A percentile compares a stretch with the other conserved stretches of the same genome.
phyloP scores from a whole-genome alignment of 2,888 invertebrate genomes.

The Zaprionus lineosus region DNA sequence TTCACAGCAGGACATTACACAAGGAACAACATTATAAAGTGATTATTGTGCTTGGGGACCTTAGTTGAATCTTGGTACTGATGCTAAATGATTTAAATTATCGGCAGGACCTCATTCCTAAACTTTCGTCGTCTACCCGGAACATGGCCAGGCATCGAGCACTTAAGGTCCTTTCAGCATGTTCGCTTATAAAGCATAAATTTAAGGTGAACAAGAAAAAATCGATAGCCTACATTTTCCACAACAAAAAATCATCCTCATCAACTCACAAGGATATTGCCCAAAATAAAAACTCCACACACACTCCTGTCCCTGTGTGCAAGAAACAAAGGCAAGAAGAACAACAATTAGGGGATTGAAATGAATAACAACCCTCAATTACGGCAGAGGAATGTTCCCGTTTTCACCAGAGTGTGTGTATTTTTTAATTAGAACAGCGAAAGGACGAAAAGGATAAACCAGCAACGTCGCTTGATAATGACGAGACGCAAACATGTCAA shows the following conservation, averaged over 20 bases:
- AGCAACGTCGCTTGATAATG: constrained; percentile 11
- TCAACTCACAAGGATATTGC: constrained; percentile 35
- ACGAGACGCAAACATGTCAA: constrained; percentile 42
- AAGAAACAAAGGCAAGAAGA: constrained; percentile 58
- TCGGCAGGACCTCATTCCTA: not conserved
- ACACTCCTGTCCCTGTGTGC: not conserved
- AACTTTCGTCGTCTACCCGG: not conserved
- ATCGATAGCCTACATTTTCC: constrained; percentile 71
- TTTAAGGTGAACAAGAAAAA: constrained; percentile 59
- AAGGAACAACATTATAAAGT: constrained; percentile 39
- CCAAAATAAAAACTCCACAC: constrained; percentile 24
- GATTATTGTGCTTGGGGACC: constrained; percentile 26
- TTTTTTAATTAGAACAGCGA: constrained; percentile 56
- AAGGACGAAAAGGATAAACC: constrained; percentile 39
- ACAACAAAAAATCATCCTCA: constrained; percentile 10
- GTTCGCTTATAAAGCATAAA: constrained; percentile 37
- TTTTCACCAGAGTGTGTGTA: constrained; percentile 31
- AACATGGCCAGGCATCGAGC: not conserved
- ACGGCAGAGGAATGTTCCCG: constrained; percentile 37
- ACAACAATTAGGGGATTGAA: constrained; percentile 63
- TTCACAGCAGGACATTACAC: constrained; percentile 6
- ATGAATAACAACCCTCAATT: constrained; percentile 66
- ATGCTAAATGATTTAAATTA: constrained; percentile 24
- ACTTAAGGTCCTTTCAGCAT: constrained; percentile 9
- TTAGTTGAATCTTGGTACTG: constrained; percentile 6